Evolutionary conservation across 2,797 vertebrate species (phyloP), one percentile per base, ranked within the genome.

Genomic region (Streptopelia turtur): DNA sequence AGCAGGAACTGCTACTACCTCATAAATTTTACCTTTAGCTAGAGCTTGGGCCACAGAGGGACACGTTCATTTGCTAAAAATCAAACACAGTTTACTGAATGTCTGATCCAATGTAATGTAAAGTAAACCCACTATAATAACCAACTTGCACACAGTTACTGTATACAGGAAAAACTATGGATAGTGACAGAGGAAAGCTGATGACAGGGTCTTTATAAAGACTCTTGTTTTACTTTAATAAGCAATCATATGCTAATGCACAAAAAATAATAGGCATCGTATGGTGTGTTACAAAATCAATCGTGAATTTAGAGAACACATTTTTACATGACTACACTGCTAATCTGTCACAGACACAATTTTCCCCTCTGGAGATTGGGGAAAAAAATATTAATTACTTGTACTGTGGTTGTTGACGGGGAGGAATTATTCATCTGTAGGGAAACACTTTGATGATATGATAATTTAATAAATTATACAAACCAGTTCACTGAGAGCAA

Each of bases 21-120:
- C 87, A 91, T 45, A 93, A 47, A 93, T 93, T 95, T 96, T 87
- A 89, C 69, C 85, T 86, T 70, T 85, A 88, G 79, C 87, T 84
- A 94, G 65, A 95, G 60, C 66, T 92, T 87, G 76, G 90, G 83
- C 86, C 35, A 5, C 43, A n/a, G 49, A 89, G 70, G 41, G 74
- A 41, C 52, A 61, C 28, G 89, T 81, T 84, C 27, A 39, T 80
- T 84, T 91, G 65, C 70, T 87, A 79, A 86, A 77, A 94, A 87
- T 94, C 89, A 76, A 89, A 83, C 61, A 83, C 14, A 66, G 18
- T 74, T 95, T 92, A 85, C 53, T 65, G 50, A 89, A 86, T 87
- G 49, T 87, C 84, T 77, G 49, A 84, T 91, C 41, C 76, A 43
- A 83, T 74, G 50, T 47, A 89, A 83, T n/a, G 89, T 56, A 86